These are phyloP conservation scores for Halichoeres trimaculatus DNA, from an alignment of 2,113 vertebrate species.

Conservation along the genomic window DNA sequence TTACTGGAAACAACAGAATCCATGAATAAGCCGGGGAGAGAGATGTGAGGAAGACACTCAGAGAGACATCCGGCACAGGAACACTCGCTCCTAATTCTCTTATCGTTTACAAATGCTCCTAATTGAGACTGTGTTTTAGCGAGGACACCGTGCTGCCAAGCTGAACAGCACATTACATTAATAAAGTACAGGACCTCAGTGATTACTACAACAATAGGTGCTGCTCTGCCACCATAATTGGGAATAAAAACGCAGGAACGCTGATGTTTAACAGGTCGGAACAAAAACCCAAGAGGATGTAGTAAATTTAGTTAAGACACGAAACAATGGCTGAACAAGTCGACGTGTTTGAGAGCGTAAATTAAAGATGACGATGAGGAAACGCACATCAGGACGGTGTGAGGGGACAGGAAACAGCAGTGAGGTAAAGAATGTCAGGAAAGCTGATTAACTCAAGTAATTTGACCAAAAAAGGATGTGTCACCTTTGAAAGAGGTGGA, in stretches of 20 bases:
- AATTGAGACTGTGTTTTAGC: slow-evolving; percentile 71
- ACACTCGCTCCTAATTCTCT: slow-evolving; percentile 70
- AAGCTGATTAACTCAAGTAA: too few species aligned
- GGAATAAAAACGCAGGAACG: slow-evolving; percentile 51
- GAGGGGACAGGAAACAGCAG: too few species aligned
- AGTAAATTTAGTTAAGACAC: background rate
- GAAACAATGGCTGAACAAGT: slow-evolving; percentile 6
- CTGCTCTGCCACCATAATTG: slow-evolving; percentile 68
- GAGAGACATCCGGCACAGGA: slow-evolving; percentile 45
- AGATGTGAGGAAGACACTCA: slow-evolving; percentile 31
- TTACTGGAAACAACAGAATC: slow-evolving; percentile 28
- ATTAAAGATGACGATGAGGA: background rate
- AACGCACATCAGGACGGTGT: background rate
- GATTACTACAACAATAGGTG: slow-evolving; percentile 72
- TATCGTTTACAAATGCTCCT: slow-evolving; percentile 73
- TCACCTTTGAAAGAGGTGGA: too few species aligned
- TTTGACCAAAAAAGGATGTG: too few species aligned
- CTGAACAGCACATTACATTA: slow-evolving; percentile 67
- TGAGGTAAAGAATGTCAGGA: too few species aligned
- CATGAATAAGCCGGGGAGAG: slow-evolving; percentile 44
- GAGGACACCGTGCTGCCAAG: slow-evolving; percentile 58
- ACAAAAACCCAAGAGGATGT: slow-evolving; percentile 18
- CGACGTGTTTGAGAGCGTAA: background rate
- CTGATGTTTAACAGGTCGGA: slow-evolving; percentile 34
- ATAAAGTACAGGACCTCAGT: slow-evolving; percentile 67